Evolutionary conservation across 2,888 invertebrate species (phyloP).

Genomic region (Cecidostiba fungosa): DNA sequence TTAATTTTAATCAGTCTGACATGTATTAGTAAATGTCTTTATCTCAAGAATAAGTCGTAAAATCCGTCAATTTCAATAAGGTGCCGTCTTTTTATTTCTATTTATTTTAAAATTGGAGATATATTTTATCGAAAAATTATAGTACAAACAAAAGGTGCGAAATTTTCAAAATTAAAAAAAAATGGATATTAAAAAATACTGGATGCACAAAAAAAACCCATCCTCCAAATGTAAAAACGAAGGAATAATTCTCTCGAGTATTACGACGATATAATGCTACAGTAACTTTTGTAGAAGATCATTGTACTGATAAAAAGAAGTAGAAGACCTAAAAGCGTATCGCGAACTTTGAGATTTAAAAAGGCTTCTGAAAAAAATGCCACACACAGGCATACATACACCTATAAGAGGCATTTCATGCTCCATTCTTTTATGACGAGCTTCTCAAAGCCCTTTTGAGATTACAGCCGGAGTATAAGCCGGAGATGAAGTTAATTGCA

Average conservation of each 20-base stretch:
- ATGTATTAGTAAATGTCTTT: too few relatives aligned
- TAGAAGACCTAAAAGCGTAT: constrained; percentile 15
- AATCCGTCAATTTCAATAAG: too few relatives aligned
- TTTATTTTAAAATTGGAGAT: too few relatives aligned
- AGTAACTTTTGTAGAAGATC: background rate
- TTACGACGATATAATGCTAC: background rate
- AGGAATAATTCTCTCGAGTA: background rate
- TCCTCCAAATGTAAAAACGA: background rate
- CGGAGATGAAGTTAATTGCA: background rate
- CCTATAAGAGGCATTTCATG: background rate
- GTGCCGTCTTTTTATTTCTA: too few relatives aligned
- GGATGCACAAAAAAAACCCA: background rate
- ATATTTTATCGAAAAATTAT: too few relatives aligned
- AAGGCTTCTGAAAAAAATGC: constrained; percentile 29
- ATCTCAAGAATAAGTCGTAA: too few relatives aligned
- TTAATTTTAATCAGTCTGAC: too few relatives aligned
- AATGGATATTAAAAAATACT: background rate
- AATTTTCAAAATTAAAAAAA: background rate
- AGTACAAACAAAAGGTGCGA: too few relatives aligned
- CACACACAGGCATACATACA: background rate
- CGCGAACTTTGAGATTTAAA: constrained; percentile 31
- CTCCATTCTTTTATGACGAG: constrained; percentile 5
- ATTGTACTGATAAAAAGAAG: constrained; percentile 22
- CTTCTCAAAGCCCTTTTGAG: constrained; percentile 28
- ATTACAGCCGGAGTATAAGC: background rate